A percentile compares a stretch with the other conserved stretches of the same genome.
Evolutionary conservation across 1,140 invertebrate genomes (phyloP).

Genomic region (Zaprionus tsacasi): DNA sequence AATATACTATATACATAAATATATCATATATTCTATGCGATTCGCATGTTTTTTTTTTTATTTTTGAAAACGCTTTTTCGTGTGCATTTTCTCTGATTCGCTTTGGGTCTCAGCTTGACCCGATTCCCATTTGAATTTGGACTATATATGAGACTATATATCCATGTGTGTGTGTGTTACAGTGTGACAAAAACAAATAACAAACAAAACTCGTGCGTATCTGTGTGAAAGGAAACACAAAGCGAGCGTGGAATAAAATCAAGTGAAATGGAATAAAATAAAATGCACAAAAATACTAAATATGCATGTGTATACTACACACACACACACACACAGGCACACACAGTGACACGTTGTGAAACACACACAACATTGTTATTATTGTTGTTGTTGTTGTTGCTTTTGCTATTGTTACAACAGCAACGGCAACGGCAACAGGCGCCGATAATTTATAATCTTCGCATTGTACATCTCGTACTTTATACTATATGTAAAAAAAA

Average conservation of each 20-base stretch:
- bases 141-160: neutral
- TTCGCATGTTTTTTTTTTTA: too few relatives aligned
- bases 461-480: constrained; percentile 26
- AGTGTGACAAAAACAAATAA: constrained; percentile 28
- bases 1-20: too few relatives aligned
- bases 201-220: constrained; percentile 46
- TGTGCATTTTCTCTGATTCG: constrained; percentile 44
- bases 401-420: constrained; percentile 47
- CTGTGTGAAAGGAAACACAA: constrained; percentile 55
- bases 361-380: constrained; percentile 27
- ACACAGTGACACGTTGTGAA: constrained; percentile 47
- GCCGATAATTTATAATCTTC: constrained; percentile 71
- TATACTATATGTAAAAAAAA: neutral
- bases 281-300: constrained; percentile 51
- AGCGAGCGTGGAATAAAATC: constrained; percentile 36
- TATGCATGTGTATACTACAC: constrained; percentile 36
- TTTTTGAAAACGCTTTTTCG: constrained; percentile 34
- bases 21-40: too few relatives aligned
- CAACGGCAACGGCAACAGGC: constrained; percentile 45
- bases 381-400: constrained; percentile 20
- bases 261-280: constrained; percentile 33
- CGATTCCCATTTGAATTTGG: constrained; percentile 52
- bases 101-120: constrained; percentile 54
- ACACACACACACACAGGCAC: constrained; percentile 11
- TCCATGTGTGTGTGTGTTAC: constrained; percentile 28